Evolutionary conservation across 2,797 vertebrate genomes (phyloP).

Genomic region (Spinibarbus caldwelli): DNA sequence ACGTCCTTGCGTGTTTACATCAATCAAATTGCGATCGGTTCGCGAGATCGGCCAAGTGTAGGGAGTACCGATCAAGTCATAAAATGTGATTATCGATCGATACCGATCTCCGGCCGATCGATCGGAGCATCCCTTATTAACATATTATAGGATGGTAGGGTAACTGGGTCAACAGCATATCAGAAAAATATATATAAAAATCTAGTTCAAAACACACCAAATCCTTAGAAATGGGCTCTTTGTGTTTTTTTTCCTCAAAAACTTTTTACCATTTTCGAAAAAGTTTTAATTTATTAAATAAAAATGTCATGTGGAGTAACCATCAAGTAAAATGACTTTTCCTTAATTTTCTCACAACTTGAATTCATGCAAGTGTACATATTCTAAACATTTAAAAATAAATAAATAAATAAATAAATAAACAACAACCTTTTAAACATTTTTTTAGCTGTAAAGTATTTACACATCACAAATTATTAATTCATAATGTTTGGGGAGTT

Average conservation of each 20-base stretch:
- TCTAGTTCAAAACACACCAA: background rate
- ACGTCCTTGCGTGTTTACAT: too few species aligned
- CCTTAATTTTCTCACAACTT: background rate
- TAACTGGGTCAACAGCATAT: background rate
- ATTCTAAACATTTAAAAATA: background rate
- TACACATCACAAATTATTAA: background rate
- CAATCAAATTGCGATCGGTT: too few species aligned
- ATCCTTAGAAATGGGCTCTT: background rate
- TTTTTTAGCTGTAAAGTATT: background rate
- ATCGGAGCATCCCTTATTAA: too few species aligned
- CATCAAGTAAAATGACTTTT: background rate
- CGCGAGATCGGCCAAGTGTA: too few species aligned
- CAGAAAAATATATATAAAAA: background rate
- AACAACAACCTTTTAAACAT: background rate
- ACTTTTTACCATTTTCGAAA: background rate
- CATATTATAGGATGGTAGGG: background rate
- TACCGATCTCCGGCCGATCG: too few species aligned
- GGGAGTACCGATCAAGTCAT: too few species aligned
- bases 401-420: background rate
- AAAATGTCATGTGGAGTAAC: background rate
- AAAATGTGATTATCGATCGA: too few species aligned
- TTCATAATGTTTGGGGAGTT: background rate
- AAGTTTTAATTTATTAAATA: background rate
- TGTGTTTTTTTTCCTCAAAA: too few species aligned
- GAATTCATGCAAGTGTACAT: background rate